Evolutionary conservation across 2,797 vertebrate species (phyloP).

Genomic region (Craterocephalus amniculus): DNA sequence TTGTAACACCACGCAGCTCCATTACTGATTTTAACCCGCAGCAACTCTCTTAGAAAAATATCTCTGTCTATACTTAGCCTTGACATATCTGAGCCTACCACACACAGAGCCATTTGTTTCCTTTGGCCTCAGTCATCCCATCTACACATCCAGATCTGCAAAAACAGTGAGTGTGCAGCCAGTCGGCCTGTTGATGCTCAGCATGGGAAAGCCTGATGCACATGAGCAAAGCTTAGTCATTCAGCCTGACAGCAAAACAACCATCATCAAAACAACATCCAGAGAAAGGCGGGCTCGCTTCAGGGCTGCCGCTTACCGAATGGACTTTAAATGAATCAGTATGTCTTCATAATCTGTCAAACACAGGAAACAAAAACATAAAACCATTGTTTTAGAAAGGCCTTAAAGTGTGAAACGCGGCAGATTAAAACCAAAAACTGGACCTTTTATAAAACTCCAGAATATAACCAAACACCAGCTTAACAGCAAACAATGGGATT

Average conservation of each 20-base stretch:
- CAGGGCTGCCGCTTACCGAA: neutral
- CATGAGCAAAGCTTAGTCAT: constrained; percentile 14
- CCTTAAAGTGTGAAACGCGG: too few species aligned
- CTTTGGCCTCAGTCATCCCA: constrained; percentile 49
- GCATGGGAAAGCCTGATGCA: constrained; percentile 39
- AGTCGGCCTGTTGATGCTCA: constrained; percentile 38
- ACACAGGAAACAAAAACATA: neutral
- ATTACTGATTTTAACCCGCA: constrained; percentile 55
- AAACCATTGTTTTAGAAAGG: neutral
- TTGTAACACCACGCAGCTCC: constrained; percentile 45
- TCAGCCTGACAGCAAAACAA: constrained; percentile 32
- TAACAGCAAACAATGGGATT: constrained; percentile 5
- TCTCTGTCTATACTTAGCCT: constrained; percentile 66
- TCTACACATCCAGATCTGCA: constrained; percentile 62
- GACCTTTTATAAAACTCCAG: neutral
- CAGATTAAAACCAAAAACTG: neutral
- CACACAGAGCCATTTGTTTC: constrained; percentile 77
- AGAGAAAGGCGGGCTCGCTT: neutral
- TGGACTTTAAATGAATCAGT: neutral
- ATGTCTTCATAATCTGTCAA: neutral
- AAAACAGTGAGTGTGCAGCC: constrained; percentile 40
- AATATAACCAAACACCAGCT: neutral
- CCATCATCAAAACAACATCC: constrained; percentile 21
- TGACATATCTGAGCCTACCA: constrained; percentile 69
- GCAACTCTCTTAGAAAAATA: constrained; percentile 60